Evolutionary conservation across 2,888 invertebrate genomes (phyloP).

Genomic region (Patella caerulea): DNA sequence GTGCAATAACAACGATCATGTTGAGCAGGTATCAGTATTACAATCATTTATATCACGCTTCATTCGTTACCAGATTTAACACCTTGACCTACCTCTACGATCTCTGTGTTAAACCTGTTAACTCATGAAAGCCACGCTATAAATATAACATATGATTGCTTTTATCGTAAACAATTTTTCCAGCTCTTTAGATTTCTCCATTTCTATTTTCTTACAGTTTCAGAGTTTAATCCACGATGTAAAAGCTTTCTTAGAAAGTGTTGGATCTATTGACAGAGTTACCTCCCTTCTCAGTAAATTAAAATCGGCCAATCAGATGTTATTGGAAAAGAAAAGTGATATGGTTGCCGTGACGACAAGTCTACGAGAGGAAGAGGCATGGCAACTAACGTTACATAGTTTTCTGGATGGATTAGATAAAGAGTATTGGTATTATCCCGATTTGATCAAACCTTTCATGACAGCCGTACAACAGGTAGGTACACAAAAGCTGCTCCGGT

Average conservation of each 20-base stretch:
- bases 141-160: neutral
- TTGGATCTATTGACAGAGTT: slow-evolving; percentile 40
- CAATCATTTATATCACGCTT: too few species aligned
- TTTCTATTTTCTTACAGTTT: slow-evolving; percentile 42
- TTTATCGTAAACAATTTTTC: slow-evolving; percentile 1
- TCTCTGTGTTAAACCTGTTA: too few species aligned
- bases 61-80: too few species aligned
- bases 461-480: slow-evolving; percentile 79
- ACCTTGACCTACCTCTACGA: too few species aligned
- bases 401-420: slow-evolving; percentile 51
- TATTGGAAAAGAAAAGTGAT: slow-evolving; percentile 12
- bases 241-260: slow-evolving; percentile 45
- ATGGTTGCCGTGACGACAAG: slow-evolving; percentile 25
- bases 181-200: neutral
- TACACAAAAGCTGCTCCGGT: neutral
- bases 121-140: too few species aligned
- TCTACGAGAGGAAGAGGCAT: slow-evolving; percentile 55
- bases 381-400: slow-evolving; percentile 54
- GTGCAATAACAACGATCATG: too few species aligned
- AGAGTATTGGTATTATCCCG: slow-evolving; percentile 79
- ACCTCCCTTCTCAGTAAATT: slow-evolving; percentile 45
- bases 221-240: slow-evolving; percentile 49
- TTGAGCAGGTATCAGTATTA: too few species aligned
- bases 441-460: slow-evolving; percentile 82
- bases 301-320: slow-evolving; percentile 13